phyloP scores from a whole-genome alignment of 2,888 invertebrate genomes.

The Leptopterna dolabrata region DNA sequence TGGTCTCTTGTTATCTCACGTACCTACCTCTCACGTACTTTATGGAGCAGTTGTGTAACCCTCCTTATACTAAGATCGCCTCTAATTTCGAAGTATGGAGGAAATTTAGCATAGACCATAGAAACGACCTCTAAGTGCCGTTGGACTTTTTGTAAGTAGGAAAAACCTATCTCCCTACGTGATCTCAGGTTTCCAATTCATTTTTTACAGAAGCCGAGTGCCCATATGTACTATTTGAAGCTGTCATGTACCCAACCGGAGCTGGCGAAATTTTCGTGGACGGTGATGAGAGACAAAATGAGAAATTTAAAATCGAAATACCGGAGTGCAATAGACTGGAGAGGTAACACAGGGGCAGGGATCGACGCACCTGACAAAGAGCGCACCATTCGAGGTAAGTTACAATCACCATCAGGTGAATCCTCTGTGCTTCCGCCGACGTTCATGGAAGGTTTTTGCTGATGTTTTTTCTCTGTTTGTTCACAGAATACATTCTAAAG shows the following conservation, averaged over 20 bases:
- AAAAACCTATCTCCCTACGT: too few relatives aligned
- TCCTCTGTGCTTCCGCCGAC: background rate
- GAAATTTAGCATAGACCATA: too few relatives aligned
- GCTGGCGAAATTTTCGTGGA: background rate
- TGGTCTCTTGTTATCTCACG: too few relatives aligned
- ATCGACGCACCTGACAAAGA: background rate
- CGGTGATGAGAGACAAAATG: conserved; percentile 24
- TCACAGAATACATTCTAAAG: conserved; percentile 9
- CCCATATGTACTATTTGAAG: background rate
- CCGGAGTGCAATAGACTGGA: background rate
- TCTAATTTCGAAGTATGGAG: background rate
- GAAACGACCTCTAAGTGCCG: too few relatives aligned
- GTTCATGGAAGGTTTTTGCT: too few relatives aligned
- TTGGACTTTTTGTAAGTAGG: too few relatives aligned
- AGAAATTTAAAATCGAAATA: background rate
- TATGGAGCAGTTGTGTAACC: too few relatives aligned
- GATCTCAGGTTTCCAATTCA: too few relatives aligned
- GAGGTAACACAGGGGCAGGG: background rate
- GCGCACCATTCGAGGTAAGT: background rate
- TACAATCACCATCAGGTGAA: background rate
- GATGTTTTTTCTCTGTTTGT: background rate
- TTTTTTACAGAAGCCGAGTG: conserved; percentile 46
- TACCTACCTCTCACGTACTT: too few relatives aligned
- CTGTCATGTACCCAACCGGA: background rate
- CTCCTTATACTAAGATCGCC: background rate